These are phyloP conservation scores for Tortricodes alternella DNA, from an alignment of 2,888 invertebrate genomes.

Conservation along the genomic window DNA sequence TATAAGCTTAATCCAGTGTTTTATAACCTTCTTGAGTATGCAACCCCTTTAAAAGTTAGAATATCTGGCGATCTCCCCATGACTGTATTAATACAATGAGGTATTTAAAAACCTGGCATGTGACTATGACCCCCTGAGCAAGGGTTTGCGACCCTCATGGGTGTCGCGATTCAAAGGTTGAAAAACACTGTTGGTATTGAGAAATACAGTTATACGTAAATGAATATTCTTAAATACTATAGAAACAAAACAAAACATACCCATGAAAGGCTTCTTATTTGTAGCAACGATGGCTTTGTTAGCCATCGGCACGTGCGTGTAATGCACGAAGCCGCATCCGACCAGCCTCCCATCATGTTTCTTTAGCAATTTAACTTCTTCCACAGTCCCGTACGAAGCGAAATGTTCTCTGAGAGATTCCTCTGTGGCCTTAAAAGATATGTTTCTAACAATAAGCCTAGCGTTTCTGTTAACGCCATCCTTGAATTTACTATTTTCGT, in stretches of 20 bases:
- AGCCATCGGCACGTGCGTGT: slow-evolving; percentile 88
- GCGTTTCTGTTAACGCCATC: slow-evolving; percentile 73
- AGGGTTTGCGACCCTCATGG: too few species aligned
- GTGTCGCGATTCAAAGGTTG: too few species aligned
- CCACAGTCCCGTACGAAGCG: slow-evolving; percentile 87
- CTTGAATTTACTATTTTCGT: slow-evolving; percentile 45
- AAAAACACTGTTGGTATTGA: too few species aligned
- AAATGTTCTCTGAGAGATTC: slow-evolving; percentile 88
- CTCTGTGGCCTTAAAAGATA: slow-evolving; percentile 88
- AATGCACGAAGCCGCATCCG: slow-evolving; percentile 96
- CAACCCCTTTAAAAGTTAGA: too few species aligned
- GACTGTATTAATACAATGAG: too few species aligned
- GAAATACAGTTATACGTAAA: too few species aligned
- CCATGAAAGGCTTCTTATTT: slow-evolving; percentile 85
- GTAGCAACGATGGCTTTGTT: slow-evolving; percentile 88
- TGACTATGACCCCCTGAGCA: too few species aligned
- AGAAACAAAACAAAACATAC: slow-evolving; percentile 49
- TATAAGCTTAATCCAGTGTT: too few species aligned
- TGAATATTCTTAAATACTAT: neutral
- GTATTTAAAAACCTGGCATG: too few species aligned
- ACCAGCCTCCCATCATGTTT: slow-evolving; percentile 88
- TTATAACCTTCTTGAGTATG: too few species aligned
- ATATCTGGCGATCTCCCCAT: too few species aligned
- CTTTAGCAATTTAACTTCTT: slow-evolving; percentile 88
- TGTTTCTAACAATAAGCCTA: slow-evolving; percentile 86